Base-by-base conservation (phyloP, 2,888 invertebrate genomes). In the Troides aeacus region DNA sequence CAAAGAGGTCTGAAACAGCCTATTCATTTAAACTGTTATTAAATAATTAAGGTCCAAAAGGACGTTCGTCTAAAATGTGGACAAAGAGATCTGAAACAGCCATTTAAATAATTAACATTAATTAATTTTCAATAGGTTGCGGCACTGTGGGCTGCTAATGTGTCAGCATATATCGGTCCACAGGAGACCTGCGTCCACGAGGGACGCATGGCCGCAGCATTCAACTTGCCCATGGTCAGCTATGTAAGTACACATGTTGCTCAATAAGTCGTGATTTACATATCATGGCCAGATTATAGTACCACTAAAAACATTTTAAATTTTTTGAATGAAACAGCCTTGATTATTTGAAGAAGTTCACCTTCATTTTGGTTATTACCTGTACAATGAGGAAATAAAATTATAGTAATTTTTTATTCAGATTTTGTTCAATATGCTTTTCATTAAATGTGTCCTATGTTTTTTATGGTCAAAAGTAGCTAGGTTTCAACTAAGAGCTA, bases 171-270 rank as follows among this genome's bases (percentile, higher is more conserved):
- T 84, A 97, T 99, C 76, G 98, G 98, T 0, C 92, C 92, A 61
- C 92, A 92, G 75, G 97, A 97, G 85, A 97, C 97, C 0, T 98
- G 98, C 85, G 95, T 97, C 24, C 97, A 98, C 86, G 98, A 99
- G 88, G 98, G 97, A 0, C 95, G 97, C 75, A 96, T 99, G 95
- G 98, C 98, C 0, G 96, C 98, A 1, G 96, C 98, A 59, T 98
- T 98, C 89, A 98, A 98, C 87, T 92, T 98, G 64, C 98, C 98
- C 7, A 98, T 99, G 98, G 96, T 98, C 82, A 98, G 98, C 75
- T 98, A 98, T 84, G 98, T 98, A 90, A 96, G 97, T 96, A 78
- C 68, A 53, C 61, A 12, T 57, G 59, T 64, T 63, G 50, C 61
- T 53, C 63, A 62, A 66, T 46, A 56, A 17, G 50, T 23, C 50